Evolutionary conservation across 2,888 invertebrate genomes (phyloP), one percentile per base, ranked within the genome.

Genomic region (Spilosoma lubricipeda): DNA sequence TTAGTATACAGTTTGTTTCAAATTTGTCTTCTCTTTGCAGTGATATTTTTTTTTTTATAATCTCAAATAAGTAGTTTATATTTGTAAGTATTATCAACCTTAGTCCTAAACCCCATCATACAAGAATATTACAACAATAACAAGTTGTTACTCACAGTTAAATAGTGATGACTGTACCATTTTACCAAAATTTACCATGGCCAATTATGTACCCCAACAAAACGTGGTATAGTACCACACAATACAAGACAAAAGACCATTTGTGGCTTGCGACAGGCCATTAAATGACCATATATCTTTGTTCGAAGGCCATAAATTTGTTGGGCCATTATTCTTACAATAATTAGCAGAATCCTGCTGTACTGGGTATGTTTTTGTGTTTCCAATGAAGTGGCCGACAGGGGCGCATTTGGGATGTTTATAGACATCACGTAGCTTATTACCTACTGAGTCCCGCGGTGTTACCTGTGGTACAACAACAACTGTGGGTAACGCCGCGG

Each of bases 281-380:
- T 87, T 87, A 93, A 92, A 93, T 82, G 84, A 67, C 91, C 86
- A 92, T 92, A 90, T 87, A 88, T 93, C 88, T 88, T 79, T 80
- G 84, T 82, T 75, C 84, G 82, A 78, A 72, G 80, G 82, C 88
- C 89, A 92, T 92, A 92, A 91, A 92, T 92, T 90, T 87, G 81
- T 85, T 82, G 77, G 84, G 85, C 88, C 84, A 89, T 90, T 91
- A 89, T 90, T 88, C 87, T 87, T 78, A 74, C 84, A 87, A 90
- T 91, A 92, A 93, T 93, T 93, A 92, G 92, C 88, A 77, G 88
- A 87, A 86, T 88, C 82, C 86, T 86, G 85, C 88, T 82, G 85
- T 86, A 86, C 85, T 83, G 79, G 75, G 67, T 82, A 79, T 77
- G 79, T 84, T 84, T 84, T 84, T 82, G 73, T 72, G 68, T 75